Evolutionary conservation across 2,113 vertebrate species (phyloP).

Genomic region (Amia ocellicauda): DNA sequence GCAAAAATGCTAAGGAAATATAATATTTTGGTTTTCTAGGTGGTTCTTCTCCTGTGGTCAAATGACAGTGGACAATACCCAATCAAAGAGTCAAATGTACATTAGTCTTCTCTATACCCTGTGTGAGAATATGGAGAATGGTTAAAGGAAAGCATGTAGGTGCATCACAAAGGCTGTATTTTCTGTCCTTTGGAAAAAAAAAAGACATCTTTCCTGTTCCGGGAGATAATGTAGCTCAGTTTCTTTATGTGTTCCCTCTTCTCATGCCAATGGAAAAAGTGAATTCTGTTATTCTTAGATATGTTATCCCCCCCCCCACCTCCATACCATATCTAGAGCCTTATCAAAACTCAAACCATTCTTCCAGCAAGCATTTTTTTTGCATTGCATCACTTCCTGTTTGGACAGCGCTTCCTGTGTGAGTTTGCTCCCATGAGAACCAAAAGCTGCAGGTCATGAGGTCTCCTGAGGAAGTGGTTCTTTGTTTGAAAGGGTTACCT

Average conservation of each 20-base stretch:
- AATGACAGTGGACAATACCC: too few relatives aligned
- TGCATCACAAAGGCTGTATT: too few relatives aligned
- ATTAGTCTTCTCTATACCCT: too few relatives aligned
- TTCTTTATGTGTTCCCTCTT: background rate
- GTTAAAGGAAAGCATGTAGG: too few relatives aligned
- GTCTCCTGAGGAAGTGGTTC: slow-evolving; percentile 16
- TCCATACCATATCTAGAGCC: background rate
- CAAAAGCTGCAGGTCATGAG: slow-evolving; percentile 8
- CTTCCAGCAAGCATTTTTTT: slow-evolving; percentile 8
- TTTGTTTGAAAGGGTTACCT: slow-evolving; percentile 14
- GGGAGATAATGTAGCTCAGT: background rate
- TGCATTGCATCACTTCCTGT: slow-evolving; percentile 36
- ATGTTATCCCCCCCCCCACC: background rate
- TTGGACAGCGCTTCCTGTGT: slow-evolving; percentile 32
- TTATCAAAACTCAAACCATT: slow-evolving; percentile 16
- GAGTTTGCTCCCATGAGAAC: slow-evolving; percentile 30
- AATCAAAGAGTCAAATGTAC: too few relatives aligned
- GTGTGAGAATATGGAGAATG: too few relatives aligned
- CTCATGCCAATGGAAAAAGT: slow-evolving; percentile 14
- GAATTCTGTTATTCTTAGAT: slow-evolving; percentile 3
- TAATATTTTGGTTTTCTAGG: too few relatives aligned
- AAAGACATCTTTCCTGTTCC: background rate
- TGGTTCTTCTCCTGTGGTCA: too few relatives aligned
- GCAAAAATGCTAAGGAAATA: too few relatives aligned
- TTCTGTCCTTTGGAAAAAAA: background rate